Percentiles rank a stretch among this genome's conserved stretches.
phyloP scores from a whole-genome alignment of 2,113 vertebrate species.

The Balaeniceps rex region DNA sequence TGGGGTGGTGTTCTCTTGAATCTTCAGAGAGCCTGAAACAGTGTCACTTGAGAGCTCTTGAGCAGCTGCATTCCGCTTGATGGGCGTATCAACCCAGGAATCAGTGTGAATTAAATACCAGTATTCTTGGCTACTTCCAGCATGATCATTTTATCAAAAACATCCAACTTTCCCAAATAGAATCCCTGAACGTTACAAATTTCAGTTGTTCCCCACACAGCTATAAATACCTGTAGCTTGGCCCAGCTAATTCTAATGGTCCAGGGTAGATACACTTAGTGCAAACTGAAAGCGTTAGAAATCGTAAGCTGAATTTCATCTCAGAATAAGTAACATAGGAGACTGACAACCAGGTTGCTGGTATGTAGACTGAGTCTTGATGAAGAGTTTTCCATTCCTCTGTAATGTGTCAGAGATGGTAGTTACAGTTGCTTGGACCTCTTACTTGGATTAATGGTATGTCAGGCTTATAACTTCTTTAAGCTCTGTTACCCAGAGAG shows the following conservation, averaged over 20 bases:
- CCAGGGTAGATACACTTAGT: not conserved
- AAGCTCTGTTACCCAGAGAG: not conserved
- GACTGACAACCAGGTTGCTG: not conserved
- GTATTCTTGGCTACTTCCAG: not conserved
- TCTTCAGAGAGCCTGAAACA: not conserved
- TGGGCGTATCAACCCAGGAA: not conserved
- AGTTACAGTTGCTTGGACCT: not conserved
- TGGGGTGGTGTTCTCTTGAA: not conserved
- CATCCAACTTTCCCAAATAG: not conserved
- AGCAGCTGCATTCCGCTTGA: not conserved
- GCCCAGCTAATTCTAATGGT: not conserved
- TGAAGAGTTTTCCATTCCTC: not conserved
- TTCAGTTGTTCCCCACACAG: not conserved
- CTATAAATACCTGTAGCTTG: not conserved
- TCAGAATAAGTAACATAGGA: not conserved
- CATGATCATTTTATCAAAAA: not conserved
- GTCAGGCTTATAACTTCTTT: not conserved
- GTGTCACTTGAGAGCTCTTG: not conserved
- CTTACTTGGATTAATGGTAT: not conserved
- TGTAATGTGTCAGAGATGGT: not conserved
- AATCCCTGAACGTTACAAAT: not conserved
- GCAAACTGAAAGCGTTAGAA: not conserved
- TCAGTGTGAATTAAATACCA: not conserved
- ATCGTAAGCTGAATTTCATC: not conserved
- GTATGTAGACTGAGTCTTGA: not conserved